These are phyloP conservation scores for Cossypha polioptera DNA, from an alignment of 2,797 vertebrate species.

Conservation along the genomic window DNA sequence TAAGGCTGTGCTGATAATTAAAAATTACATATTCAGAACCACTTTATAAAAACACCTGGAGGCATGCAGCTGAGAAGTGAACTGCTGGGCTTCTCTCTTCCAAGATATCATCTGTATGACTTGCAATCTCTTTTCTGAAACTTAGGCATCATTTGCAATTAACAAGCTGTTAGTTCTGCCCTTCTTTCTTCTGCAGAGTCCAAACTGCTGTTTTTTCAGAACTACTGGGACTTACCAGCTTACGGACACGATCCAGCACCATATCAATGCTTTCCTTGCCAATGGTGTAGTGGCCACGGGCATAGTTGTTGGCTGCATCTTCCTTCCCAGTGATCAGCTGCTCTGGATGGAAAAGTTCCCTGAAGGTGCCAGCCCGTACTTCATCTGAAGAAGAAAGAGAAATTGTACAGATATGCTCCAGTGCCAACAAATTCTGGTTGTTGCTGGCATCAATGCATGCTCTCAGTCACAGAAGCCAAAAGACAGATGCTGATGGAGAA, in stretches of 20 bases:
- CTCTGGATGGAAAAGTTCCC: slow-evolving; percentile 80
- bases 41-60: neutral
- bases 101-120: rapidly evolving
- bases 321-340: slow-evolving; percentile 82
- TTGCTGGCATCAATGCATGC: neutral
- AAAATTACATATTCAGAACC: neutral
- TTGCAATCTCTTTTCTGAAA: neutral
- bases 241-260: slow-evolving; percentile 78
- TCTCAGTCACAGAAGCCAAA: neutral
- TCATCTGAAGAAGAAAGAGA: slow-evolving; percentile 69
- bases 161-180: neutral
- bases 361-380: slow-evolving; percentile 73
- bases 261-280: slow-evolving; percentile 79
- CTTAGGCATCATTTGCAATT: neutral
- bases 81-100: neutral
- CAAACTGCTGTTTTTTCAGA: neutral
- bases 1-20: neutral
- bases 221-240: slow-evolving; percentile 67
- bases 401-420: neutral
- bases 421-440: neutral
- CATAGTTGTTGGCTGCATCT: slow-evolving; percentile 81
- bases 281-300: slow-evolving; percentile 80
- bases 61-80: neutral
- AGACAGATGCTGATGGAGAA: neutral
- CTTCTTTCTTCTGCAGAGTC: neutral